A percentile compares a stretch with the other conserved stretches of the same genome.
These are phyloP conservation scores for Aspidiotus rigidus DNA, from an alignment of 2,888 invertebrate genomes.

Conservation along the genomic window DNA sequence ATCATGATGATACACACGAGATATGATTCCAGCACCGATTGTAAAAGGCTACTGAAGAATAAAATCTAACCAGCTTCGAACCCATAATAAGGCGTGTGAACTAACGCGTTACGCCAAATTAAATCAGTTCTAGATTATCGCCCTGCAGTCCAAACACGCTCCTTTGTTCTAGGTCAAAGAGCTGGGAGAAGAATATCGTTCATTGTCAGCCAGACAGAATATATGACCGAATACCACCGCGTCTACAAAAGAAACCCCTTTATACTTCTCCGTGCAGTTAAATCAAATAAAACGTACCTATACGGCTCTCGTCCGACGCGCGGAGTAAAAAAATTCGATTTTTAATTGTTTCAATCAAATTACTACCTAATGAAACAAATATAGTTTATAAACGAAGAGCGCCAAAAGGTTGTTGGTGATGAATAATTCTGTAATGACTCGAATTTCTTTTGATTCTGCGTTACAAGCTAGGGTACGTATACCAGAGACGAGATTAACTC, in stretches of 20 bases:
- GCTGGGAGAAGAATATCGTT: constrained; percentile 30
- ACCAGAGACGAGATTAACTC: no score
- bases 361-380: constrained; percentile 13
- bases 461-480: no score
- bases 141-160: constrained; percentile 29
- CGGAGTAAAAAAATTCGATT: not conserved
- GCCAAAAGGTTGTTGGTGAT: not conserved
- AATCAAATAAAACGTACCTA: not conserved
- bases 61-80: not conserved
- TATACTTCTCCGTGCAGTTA: constrained; percentile 11
- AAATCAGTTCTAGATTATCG: constrained; percentile 28
- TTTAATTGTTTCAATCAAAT: constrained; percentile 8
- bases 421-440: no score
- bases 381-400: constrained; percentile 5
- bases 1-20: constrained; percentile 1
- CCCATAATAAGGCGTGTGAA: constrained; percentile 26
- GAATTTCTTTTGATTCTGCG: no score
- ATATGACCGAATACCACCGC: constrained; percentile 15
- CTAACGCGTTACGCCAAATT: constrained; percentile 29
- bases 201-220: constrained; percentile 22
- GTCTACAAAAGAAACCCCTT: constrained; percentile 20
- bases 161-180: constrained; percentile 34
- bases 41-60: constrained; percentile 10
- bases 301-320: not conserved
- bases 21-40: constrained; percentile 1